These are phyloP conservation scores for Syngnathus typhle DNA, from an alignment of 2,113 vertebrate genomes.

Conservation along the genomic window DNA sequence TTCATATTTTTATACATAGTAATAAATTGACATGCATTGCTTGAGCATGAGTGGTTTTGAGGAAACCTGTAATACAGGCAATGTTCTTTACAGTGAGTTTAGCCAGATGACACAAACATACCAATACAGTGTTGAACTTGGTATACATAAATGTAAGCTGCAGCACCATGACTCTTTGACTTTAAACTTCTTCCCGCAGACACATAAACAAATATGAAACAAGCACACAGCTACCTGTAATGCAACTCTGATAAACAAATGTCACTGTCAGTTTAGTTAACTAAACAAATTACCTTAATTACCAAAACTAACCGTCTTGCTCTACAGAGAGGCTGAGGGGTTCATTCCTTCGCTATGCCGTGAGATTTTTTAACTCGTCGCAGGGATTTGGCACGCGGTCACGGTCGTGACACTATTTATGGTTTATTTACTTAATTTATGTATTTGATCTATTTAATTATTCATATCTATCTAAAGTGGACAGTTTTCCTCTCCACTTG, in stretches of 20 bases:
- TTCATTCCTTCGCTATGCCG: too few species aligned
- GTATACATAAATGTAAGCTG: background rate
- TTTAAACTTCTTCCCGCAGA: constrained; percentile 4
- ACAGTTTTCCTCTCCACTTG: background rate
- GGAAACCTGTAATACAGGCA: background rate
- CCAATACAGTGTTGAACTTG: constrained; percentile 6
- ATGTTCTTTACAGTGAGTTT: background rate
- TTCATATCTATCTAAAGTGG: background rate
- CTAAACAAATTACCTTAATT: constrained; percentile 5
- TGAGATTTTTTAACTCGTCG: too few species aligned
- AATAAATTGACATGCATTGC: background rate
- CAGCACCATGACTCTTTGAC: background rate
- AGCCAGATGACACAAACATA: background rate
- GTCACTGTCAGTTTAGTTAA: constrained; percentile 16
- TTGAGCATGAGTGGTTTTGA: background rate
- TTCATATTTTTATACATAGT: background rate
- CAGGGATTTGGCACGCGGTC: too few species aligned
- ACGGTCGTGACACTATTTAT: too few species aligned
- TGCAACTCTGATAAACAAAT: constrained; percentile 23
- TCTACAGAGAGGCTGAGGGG: too few species aligned
- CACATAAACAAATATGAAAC: constrained; percentile 11
- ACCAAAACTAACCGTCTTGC: background rate
- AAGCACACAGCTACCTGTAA: constrained; percentile 20
- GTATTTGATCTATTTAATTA: too few species aligned
- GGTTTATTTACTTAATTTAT: too few species aligned